Percentiles rank a stretch among this genome's conserved stretches.
Evolutionary conservation across 1,140 invertebrate species (phyloP).

Genomic region (Nasonia longicornis): DNA sequence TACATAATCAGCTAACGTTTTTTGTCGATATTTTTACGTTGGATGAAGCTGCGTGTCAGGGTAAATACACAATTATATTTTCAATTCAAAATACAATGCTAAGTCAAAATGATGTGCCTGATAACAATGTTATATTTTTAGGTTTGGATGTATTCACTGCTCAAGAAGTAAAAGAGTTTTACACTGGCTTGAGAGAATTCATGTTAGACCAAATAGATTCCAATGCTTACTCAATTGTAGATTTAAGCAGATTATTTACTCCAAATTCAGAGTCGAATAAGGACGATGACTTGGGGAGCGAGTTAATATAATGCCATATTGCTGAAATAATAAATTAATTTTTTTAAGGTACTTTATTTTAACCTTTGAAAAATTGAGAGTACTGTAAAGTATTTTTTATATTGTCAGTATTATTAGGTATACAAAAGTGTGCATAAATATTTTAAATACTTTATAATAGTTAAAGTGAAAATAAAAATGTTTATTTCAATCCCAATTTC

Average conservation of each 20-base stretch:
- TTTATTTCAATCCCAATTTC: no score
- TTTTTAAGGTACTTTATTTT: background rate
- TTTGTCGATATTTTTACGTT: slow-evolving; percentile 84
- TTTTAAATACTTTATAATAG: background rate
- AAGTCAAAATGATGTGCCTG: background rate
- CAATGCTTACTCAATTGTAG: slow-evolving; percentile 77
- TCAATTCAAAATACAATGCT: background rate
- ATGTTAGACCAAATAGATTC: slow-evolving; percentile 73
- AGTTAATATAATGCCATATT: background rate
- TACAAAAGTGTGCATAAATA: background rate
- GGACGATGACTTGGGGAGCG: background rate
- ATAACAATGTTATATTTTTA: slow-evolving; percentile 46
- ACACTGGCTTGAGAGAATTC: slow-evolving; percentile 72
- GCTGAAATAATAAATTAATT: slow-evolving; percentile 5
- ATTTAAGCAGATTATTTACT: slow-evolving; percentile 62
- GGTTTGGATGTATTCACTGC: slow-evolving; percentile 63
- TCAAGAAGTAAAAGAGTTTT: slow-evolving; percentile 68
- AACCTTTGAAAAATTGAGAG: background rate
- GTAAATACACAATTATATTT: slow-evolving; percentile 61
- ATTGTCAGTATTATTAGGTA: no score
- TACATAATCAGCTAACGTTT: slow-evolving; percentile 89
- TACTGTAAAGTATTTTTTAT: background rate
- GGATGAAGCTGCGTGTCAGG: slow-evolving; percentile 68
- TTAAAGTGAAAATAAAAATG: no score
- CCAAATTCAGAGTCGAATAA: background rate